Evolutionary conservation across 2,888 invertebrate genomes (phyloP).

Genomic region (Arctia plantaginis): DNA sequence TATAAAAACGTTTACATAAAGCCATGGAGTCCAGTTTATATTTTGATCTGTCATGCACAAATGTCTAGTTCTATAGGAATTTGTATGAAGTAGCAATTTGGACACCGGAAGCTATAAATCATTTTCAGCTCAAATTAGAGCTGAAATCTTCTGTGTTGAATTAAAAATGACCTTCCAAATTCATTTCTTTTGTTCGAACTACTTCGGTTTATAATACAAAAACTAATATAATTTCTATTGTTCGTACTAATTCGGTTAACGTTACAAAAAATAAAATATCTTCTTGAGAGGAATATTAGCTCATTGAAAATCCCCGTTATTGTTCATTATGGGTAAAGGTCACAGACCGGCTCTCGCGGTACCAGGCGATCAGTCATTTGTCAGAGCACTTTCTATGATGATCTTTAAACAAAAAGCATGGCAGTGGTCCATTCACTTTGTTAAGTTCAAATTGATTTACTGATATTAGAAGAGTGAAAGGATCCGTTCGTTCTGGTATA

Average conservation of each 20-base stretch:
- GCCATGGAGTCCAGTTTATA: no score
- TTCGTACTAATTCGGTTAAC: background rate
- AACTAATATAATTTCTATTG: background rate
- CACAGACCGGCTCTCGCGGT: slow-evolving; percentile 24
- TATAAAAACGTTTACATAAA: no score
- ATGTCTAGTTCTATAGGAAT: background rate
- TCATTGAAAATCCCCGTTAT: background rate
- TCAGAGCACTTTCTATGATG: slow-evolving; percentile 11
- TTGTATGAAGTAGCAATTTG: background rate
- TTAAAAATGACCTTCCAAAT: background rate
- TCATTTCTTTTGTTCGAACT: background rate
- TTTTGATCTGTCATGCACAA: background rate
- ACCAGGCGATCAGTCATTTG: slow-evolving; percentile 14
- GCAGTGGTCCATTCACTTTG: background rate
- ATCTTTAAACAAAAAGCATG: slow-evolving; percentile 16
- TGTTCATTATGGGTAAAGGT: slow-evolving; percentile 11
- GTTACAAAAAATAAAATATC: background rate
- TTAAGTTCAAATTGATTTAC: slow-evolving; percentile 11
- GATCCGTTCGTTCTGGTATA: background rate
- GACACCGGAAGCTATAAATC: background rate
- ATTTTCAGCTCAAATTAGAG: background rate
- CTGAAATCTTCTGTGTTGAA: background rate
- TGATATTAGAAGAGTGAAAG: background rate
- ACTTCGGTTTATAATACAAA: no score
- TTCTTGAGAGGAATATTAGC: background rate